These are phyloP conservation scores for Pampus argenteus DNA, from an alignment of 2,797 vertebrate species.

Conservation along the genomic window DNA sequence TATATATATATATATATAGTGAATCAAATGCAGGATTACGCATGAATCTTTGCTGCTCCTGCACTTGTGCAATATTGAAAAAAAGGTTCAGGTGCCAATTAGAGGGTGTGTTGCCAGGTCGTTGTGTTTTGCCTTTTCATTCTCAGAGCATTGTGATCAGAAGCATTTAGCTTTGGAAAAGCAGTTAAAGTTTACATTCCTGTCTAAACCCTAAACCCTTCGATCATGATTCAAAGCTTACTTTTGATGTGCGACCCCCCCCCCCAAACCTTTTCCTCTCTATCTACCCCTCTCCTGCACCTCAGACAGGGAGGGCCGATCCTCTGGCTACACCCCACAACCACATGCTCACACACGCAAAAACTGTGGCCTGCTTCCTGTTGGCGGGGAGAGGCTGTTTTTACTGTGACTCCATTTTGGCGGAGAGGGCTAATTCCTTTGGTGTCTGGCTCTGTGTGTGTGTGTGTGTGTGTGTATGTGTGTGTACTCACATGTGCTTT, in stretches of 20 bases:
- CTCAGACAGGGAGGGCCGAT: constrained; percentile 56
- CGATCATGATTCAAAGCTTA: constrained; percentile 26
- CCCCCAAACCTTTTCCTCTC: constrained; percentile 25
- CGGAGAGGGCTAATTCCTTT: constrained; percentile 72
- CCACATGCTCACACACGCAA: constrained; percentile 61
- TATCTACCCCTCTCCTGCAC: constrained; percentile 20
- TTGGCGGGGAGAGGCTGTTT: constrained; percentile 71
- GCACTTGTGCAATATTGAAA: background rate
- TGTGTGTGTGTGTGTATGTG: constrained; percentile 33
- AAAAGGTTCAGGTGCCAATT: constrained; percentile 1
- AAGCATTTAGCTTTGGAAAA: constrained; percentile 1
- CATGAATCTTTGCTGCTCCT: background rate
- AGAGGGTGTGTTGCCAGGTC: background rate
- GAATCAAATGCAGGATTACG: background rate
- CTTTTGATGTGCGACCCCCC: constrained; percentile 33
- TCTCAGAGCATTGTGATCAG: background rate
- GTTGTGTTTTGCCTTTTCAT: background rate
- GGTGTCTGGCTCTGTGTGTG: constrained; percentile 58
- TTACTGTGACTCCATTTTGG: constrained; percentile 79
- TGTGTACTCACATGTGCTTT: constrained; percentile 34
- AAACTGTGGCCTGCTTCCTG: constrained; percentile 76
- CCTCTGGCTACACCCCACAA: constrained; percentile 56
- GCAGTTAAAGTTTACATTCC: constrained; percentile 29
- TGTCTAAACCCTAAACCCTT: constrained; percentile 12
- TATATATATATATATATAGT: background rate